Percentiles rank a stretch among this genome's conserved stretches.
Evolutionary conservation across 64 coral and sea anemone species (phyloP).

Genomic region (Orbicella faveolata): DNA sequence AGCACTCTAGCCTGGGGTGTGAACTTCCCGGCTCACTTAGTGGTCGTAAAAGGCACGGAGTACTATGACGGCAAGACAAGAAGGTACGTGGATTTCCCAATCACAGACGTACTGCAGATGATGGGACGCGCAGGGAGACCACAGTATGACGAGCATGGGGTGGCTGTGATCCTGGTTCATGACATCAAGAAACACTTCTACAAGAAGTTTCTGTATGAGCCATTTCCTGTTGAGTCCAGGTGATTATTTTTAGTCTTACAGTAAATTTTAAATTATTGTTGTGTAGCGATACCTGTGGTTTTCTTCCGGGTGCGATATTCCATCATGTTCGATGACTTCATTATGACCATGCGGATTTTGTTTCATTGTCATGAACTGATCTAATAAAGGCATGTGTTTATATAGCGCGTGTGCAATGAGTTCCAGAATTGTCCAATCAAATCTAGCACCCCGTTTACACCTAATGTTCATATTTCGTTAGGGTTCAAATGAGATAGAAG

Average conservation of each 20-base stretch:
- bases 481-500: no score
- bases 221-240: slow-evolving; percentile 97
- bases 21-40: slow-evolving; percentile 95
- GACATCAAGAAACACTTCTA: slow-evolving; percentile 99
- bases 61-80: slow-evolving; percentile 96
- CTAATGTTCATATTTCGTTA: no score
- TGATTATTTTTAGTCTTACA: background rate
- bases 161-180: slow-evolving; percentile 91
- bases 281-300: no score
- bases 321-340: no score
- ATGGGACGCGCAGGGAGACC: slow-evolving; percentile 97
- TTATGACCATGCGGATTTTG: no score
- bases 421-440: no score
- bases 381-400: no score
- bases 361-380: no score
- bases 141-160: slow-evolving; percentile 94
- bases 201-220: slow-evolving; percentile 98
- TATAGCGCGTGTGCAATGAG: no score
- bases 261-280: no score
- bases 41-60: slow-evolving; percentile 95
- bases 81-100: slow-evolving; percentile 96
- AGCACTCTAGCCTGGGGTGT: slow-evolving; percentile 99
- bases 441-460: no score
- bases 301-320: no score
- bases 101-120: slow-evolving; percentile 99